Conservation (phyloP, 2,888 invertebrate genomes). For the Thera obeliscata region DNA sequence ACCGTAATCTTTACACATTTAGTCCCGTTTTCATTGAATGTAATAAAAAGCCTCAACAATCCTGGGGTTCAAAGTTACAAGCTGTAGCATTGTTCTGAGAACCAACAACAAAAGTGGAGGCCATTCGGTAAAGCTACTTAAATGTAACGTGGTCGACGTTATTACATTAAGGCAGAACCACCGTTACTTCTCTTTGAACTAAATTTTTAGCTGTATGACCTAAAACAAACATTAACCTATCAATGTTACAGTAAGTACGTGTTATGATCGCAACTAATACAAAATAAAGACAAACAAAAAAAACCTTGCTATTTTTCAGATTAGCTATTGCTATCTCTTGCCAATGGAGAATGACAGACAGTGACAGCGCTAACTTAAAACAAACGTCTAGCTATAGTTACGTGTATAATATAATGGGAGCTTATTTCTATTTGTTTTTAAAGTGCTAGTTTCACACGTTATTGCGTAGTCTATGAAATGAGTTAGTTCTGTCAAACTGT, state of each 20-base stretch:
- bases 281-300: too few species aligned
- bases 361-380: background rate
- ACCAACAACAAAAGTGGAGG: constrained; percentile 37
- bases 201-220: constrained; percentile 32
- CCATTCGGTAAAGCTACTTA: background rate
- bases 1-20: too few species aligned
- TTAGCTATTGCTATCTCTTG: background rate
- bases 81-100: constrained; percentile 40
- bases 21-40: background rate
- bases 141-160: constrained; percentile 1
- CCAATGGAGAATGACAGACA: background rate
- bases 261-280: too few species aligned
- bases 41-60: background rate
- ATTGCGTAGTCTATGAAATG: constrained; percentile 51
- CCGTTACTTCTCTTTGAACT: constrained; percentile 3
- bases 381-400: background rate
- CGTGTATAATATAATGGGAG: background rate
- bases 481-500: constrained; percentile 45
- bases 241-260: too few species aligned
- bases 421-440: background rate
- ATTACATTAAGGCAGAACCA: background rate
- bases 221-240: constrained; percentile 3
- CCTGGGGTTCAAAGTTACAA: constrained; percentile 8
- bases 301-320: background rate
- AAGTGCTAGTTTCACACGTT: constrained; percentile 54